A percentile compares a stretch with the other conserved stretches of the same genome.
Conservation (phyloP, 2,888 invertebrate species). For the Byasa hedistus region DNA sequence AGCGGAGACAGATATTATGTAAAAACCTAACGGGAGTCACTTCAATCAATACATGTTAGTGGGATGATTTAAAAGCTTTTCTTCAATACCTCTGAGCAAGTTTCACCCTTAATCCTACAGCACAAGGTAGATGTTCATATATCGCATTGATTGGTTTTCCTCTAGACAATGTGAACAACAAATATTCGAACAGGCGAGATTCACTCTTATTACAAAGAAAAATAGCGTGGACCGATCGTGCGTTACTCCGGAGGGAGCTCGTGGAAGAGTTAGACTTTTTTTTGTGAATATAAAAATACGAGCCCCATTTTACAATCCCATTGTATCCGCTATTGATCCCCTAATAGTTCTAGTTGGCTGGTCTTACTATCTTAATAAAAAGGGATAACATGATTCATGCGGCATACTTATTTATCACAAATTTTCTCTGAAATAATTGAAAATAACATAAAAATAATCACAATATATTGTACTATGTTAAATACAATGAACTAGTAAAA, state of each 20-base stretch:
- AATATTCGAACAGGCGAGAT: constrained; percentile 56
- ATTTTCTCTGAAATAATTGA: neutral
- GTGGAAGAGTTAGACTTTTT: constrained; percentile 70
- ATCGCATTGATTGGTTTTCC: constrained; percentile 48
- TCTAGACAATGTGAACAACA: constrained; percentile 64
- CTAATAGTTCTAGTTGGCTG: constrained; percentile 74
- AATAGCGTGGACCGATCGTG: constrained; percentile 46
- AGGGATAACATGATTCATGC: constrained; percentile 64
- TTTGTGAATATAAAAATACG: constrained; percentile 78
- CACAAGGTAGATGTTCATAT: constrained; percentile 43
- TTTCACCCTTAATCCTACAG: constrained; percentile 43
- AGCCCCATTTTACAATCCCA: constrained; percentile 77
- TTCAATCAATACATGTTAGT: constrained; percentile 79
- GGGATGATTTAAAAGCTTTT: constrained; percentile 74
- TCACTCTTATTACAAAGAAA: constrained; percentile 52
- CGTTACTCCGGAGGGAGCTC: constrained; percentile 48
- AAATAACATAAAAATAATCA: too few relatives aligned
- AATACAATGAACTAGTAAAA: too few relatives aligned
- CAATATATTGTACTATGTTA: too few relatives aligned
- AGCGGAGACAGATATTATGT: constrained; percentile 76
- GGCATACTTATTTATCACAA: constrained; percentile 28
- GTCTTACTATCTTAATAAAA: constrained; percentile 70
- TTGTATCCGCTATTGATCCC: constrained; percentile 78
- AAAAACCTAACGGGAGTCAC: constrained; percentile 77
- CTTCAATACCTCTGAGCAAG: constrained; percentile 44